These are phyloP conservation scores for Antechinus stuartii DNA, from an alignment of 2,113 vertebrate genomes.

Conservation along the genomic window DNA sequence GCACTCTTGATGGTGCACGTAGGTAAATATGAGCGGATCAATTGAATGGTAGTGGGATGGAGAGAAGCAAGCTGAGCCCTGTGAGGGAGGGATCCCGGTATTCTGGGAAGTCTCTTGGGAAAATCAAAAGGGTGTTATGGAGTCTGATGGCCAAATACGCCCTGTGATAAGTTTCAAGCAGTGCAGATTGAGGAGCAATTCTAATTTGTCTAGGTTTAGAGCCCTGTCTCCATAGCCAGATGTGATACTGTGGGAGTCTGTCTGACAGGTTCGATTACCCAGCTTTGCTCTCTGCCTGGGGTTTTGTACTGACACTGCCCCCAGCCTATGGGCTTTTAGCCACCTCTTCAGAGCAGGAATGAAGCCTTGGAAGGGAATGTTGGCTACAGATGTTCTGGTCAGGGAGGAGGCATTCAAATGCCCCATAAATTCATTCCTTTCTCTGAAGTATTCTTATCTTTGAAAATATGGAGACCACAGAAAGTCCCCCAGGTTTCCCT, in stretches of 20 bases:
- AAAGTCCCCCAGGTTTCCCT: neutral
- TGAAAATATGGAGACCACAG: neutral
- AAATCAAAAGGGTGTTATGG: neutral
- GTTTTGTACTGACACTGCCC: neutral
- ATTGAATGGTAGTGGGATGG: neutral
- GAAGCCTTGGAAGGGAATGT: neutral
- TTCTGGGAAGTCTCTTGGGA: neutral
- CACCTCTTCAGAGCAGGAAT: neutral
- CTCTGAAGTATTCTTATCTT: neutral
- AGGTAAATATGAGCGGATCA: neutral
- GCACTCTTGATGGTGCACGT: neutral
- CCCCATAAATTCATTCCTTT: neutral
- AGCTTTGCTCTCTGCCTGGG: neutral
- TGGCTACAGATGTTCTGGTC: neutral
- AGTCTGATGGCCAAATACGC: neutral
- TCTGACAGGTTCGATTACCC: neutral
- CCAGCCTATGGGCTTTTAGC: neutral
- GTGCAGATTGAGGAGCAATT: neutral
- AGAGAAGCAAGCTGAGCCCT: neutral
- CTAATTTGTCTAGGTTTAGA: neutral
- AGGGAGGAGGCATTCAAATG: neutral
- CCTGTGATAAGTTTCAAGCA: neutral
- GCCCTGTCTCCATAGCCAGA: neutral
- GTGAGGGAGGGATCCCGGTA: neutral
- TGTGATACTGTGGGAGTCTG: neutral